These are phyloP conservation scores for Subanguina moxae DNA, from an alignment of 1,140 invertebrate species.

Conservation along the genomic window DNA sequence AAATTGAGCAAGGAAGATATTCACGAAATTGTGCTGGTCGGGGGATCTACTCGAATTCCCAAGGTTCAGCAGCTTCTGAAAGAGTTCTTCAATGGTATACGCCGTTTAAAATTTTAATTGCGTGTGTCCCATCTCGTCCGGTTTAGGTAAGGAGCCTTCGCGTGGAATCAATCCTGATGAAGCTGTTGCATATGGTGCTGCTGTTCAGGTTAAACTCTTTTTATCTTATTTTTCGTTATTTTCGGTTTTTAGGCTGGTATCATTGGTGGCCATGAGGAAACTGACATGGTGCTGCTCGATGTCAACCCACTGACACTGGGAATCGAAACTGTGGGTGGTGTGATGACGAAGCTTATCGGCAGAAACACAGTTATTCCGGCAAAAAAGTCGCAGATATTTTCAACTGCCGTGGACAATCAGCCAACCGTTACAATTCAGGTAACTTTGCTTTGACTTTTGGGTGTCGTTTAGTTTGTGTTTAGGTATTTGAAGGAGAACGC, in stretches of 20 bases:
- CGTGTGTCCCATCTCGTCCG: neutral
- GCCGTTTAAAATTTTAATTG: too few species aligned
- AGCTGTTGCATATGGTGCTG: constrained; percentile 59
- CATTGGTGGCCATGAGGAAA: too few species aligned
- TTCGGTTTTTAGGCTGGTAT: too few species aligned
- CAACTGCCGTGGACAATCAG: constrained; percentile 1
- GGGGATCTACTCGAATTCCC: constrained; percentile 92
- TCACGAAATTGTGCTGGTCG: constrained; percentile 91
- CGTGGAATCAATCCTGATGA: constrained; percentile 68
- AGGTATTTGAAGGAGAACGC: neutral
- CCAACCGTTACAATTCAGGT: neutral
- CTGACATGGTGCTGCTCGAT: too few species aligned
- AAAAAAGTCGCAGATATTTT: neutral
- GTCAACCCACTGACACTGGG: neutral
- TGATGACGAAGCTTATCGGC: neutral
- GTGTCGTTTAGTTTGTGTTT: neutral
- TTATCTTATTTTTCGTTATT: too few species aligned
- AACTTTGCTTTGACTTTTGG: neutral
- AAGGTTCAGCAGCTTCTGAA: constrained; percentile 82
- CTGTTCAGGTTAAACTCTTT: constrained; percentile 66
- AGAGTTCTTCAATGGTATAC: constrained; percentile 64
- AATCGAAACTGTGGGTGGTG: neutral
- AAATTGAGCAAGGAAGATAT: constrained; percentile 82
- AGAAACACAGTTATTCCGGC: neutral
- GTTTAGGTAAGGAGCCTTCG: constrained; percentile 68